Evolutionary conservation across 2,113 vertebrate species (phyloP).

Genomic region (Bombycilla garrulus): DNA sequence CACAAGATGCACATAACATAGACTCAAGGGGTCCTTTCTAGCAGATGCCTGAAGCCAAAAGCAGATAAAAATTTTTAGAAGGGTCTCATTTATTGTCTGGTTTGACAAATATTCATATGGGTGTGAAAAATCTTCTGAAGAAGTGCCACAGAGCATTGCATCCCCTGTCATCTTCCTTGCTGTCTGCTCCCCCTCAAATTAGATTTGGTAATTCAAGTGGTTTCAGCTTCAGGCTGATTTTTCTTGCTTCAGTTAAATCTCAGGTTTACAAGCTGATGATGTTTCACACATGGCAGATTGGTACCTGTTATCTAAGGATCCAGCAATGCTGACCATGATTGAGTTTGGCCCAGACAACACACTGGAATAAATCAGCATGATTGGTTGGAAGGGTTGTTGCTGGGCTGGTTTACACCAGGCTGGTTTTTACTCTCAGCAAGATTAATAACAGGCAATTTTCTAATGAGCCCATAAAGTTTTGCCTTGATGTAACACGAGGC

Average conservation of each 20-base stretch:
- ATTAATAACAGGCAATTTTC: neutral
- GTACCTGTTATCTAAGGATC: neutral
- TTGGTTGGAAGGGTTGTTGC: neutral
- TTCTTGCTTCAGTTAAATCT: neutral
- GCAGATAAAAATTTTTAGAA: neutral
- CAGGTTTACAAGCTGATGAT: neutral
- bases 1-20: neutral
- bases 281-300: neutral
- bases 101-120: neutral
- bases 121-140: constrained; percentile 26
- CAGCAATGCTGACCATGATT: neutral
- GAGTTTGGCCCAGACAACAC: neutral
- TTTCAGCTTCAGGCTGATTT: constrained; percentile 12
- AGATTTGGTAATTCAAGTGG: neutral
- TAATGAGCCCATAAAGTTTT: neutral
- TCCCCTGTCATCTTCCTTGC: neutral
- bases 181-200: neutral
- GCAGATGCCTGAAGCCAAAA: neutral
- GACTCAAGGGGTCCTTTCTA: neutral
- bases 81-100: neutral
- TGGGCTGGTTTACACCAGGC: neutral
- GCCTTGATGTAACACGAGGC: neutral
- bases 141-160: neutral
- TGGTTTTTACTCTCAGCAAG: neutral
- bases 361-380: neutral